Evolutionary conservation across 23 tunicate species (phyloP), one percentile per base, ranked within the genome.

Genomic region (Styela clava): DNA sequence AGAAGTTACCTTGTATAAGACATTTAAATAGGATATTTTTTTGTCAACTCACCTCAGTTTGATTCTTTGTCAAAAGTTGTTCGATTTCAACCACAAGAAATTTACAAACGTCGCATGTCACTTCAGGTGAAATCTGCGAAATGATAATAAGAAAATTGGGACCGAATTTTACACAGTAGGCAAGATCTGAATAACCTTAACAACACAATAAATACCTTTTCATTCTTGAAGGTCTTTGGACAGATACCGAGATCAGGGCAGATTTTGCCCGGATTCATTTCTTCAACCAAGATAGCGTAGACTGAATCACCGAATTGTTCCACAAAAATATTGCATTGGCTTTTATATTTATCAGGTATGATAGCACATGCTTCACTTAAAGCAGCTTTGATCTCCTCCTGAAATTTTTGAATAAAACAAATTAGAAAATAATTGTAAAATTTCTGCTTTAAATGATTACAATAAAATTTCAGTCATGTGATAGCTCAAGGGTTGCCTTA

Each of bases 331-430:
- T 87, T 78, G 69, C 91, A 87, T 31, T 82, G 35, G 26, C 44
- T 28, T 31, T 52, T 44, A 18, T 82, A 34, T 24, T 44, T 21
- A 21, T 69, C 69, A 2, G 91, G 86, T 34, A 87, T n/a, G n/a
- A 82, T 9, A 35, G 52, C 27, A 37, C 91, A 87, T 27, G 83
- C 86, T 67, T 82, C 83, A 22, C 83, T 83, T 9, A 87, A n/a
- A 2, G 91, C 91, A 7, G n/a, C 74, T 34, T 74, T 65, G 28
- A 87, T 69, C 34, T 87, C 91, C 20, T 67, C 69, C 91, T 87
- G 83, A 16, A 68, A 56, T n/a, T n/a, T n/a, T 16, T 62, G 33
- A 22, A 69, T 22, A 35, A 27, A 72, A n/a, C n/a, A n/a, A n/a
- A n/a, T n/a, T n/a, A n/a, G n/a, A n/a, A n/a, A n/a, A n/a, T n/a